Evolutionary conservation across 2,797 vertebrate genomes (phyloP), one percentile per base, ranked within the genome.

Genomic region (Mormyrus proboscirostris): DNA sequence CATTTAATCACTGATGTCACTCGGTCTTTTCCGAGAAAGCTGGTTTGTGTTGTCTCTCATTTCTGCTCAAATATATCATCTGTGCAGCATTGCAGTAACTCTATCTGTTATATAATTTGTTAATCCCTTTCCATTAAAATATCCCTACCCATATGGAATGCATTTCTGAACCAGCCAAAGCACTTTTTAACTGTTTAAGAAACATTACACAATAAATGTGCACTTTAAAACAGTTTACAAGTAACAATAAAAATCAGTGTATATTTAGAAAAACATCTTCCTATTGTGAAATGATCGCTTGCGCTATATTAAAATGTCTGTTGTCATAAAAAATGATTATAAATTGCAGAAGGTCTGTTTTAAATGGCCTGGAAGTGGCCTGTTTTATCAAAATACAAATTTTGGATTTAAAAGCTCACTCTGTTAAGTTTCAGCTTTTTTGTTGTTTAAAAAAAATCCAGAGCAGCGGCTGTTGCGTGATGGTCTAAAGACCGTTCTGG

Each of bases 111-210:
- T 84, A 84, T 51, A 49, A 84, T 84, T 49, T 51, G 49, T 50
- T 49, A 84, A 84, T 79, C 73, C 65, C 65, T 84, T 84, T 50
- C 44, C 47, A 49, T 49, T 84, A 84, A 84, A 84, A 84, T n/a
- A 51, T 84, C 73, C 33, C 53, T 55, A 87, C 29, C 53, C 51
- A 87, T 55, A 59, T 59, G 53, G 85, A 51, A 38, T 59, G 29
- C 53, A 87, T 57, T 87, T 87, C 51, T 53, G 14, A 87, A 55
- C 85, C 50, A 87, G 85, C 9, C 50, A 49, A 33, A 53, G 47
- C 41, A 4, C 83, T 14, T 49, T 25, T 86, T 53, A 29, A 51
- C 82, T 25, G 49, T 44, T 79, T 79, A 41, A 86, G 50, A 51
- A 86, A 86, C 49, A 14, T 16, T 33, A 50, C 47, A 55, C 44